Percentiles rank a stretch among this genome's conserved stretches.
phyloP scores from a whole-genome alignment of 2,113 vertebrate genomes.

The Myxocyprinus asiaticus region DNA sequence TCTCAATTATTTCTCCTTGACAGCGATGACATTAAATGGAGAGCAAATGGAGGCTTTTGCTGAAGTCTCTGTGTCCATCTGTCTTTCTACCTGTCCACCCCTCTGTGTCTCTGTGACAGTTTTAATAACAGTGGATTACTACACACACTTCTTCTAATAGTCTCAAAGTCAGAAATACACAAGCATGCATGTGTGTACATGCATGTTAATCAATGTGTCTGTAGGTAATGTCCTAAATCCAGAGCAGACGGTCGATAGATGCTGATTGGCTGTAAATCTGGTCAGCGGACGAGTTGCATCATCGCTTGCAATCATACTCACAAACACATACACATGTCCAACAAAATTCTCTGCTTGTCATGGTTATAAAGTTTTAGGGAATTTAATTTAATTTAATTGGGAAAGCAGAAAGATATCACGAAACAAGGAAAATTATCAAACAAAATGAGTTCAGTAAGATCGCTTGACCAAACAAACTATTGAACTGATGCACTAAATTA shows the following conservation, averaged over 20 bases:
- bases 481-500: background rate
- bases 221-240: conserved; percentile 67
- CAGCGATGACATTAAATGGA: background rate
- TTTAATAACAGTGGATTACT: conserved; percentile 12
- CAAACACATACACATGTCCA: background rate
- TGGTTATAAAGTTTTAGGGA: conserved; percentile 9
- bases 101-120: background rate
- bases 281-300: conserved; percentile 71
- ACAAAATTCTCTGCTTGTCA: background rate
- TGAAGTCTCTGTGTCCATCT: no score
- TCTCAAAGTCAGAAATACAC: conserved; percentile 15
- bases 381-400: background rate
- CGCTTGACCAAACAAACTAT: background rate
- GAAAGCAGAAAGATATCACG: background rate
- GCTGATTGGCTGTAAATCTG: conserved; percentile 83
- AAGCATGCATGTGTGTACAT: conserved; percentile 11
- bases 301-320: conserved; percentile 56
- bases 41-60: background rate
- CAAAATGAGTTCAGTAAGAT: no score
- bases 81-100: no score
- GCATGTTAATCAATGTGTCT: conserved; percentile 30
- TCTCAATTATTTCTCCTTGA: background rate
- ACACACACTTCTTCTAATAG: conserved; percentile 8
- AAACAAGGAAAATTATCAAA: background rate
- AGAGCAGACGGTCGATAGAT: conserved; percentile 66